Base-by-base conservation (phyloP, 92 coral and sea anemone genomes). In the Zoanthus sansibaricus region DNA sequence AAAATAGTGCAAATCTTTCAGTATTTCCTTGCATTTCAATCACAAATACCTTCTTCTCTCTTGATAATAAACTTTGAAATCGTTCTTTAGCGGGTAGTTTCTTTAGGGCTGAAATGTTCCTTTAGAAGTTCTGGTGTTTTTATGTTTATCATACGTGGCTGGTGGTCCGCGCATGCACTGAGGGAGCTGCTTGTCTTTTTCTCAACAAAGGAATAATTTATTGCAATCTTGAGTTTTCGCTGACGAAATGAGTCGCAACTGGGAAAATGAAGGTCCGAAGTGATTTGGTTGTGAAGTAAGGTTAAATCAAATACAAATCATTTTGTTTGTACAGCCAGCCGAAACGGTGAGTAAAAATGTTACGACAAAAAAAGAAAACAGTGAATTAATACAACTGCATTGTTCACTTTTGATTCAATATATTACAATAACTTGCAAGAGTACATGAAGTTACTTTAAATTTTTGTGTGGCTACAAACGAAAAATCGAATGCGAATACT, bases 91-190 rank as follows among this genome's bases (percentile, higher is more conserved):
- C 85, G 15, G 85, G 85, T 80, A 80, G 74, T 66, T 46, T 80
- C 61, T 68, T 75, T 66, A 46, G 61, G 45, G 18, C 54, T 59
- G 4, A 80, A 72, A 21, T 80, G 25, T 46, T 13, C 13, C 7
- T 14, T 67, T 5, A 68, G 82, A 32, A 31, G 68, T 76, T 82
- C 89, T 68, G 89, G 93, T 93, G 90, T 85, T 93, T 72, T 87
- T 82, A 77, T 91, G 89, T 93, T 90, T 94, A 91, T 87, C 58
- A 89, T 89, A 94, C 98, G 98, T 94, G 98, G 98, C 98, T 83
- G 69, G 52, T 77, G 48, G 58, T 64, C 77, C 11, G 86, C 98
- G 90, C 98, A 91, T 93, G 98, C 93, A 93, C 87, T n/a, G 74
- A 84, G 51, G 17, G 10, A 71, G 20, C 56, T 84, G 44, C 84